These are phyloP conservation scores for Silurus glanis DNA, from an alignment of 2,113 vertebrate genomes.

Conservation along the genomic window DNA sequence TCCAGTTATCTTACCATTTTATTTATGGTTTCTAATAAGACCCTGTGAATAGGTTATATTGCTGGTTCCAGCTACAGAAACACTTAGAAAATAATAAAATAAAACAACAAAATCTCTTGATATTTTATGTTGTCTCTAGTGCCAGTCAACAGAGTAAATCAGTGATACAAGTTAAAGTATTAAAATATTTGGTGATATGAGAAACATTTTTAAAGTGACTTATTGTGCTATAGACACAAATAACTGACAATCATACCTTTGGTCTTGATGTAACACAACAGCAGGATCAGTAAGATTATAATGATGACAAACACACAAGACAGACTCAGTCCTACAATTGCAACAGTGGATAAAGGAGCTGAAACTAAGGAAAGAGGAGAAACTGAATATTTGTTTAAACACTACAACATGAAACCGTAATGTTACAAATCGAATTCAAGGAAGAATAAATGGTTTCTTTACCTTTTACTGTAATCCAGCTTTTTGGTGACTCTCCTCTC, in stretches of 20 bases:
- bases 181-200: not conserved
- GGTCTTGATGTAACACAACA: slow-evolving; percentile 11
- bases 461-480: slow-evolving; percentile 13
- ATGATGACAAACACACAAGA: not conserved
- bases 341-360: not conserved
- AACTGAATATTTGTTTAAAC: not conserved
- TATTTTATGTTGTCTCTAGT: not conserved
- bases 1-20: not conserved
- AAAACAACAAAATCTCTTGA: not conserved
- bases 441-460: not conserved
- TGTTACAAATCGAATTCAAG: not conserved
- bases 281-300: slow-evolving; percentile 27
- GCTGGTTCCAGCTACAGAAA: not conserved
- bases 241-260: slow-evolving; percentile 45
- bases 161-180: not conserved
- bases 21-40: not conserved
- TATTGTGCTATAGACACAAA: too few species aligned
- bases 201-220: not conserved
- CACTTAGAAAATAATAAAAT: not conserved
- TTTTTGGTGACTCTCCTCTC: not conserved
- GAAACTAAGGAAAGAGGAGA: not conserved
- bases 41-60: not conserved
- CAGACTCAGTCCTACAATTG: not conserved
- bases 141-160: not conserved
- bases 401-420: not conserved